Evolutionary conservation across 2,888 invertebrate genomes (phyloP).

Genomic region (Cancer borealis): DNA sequence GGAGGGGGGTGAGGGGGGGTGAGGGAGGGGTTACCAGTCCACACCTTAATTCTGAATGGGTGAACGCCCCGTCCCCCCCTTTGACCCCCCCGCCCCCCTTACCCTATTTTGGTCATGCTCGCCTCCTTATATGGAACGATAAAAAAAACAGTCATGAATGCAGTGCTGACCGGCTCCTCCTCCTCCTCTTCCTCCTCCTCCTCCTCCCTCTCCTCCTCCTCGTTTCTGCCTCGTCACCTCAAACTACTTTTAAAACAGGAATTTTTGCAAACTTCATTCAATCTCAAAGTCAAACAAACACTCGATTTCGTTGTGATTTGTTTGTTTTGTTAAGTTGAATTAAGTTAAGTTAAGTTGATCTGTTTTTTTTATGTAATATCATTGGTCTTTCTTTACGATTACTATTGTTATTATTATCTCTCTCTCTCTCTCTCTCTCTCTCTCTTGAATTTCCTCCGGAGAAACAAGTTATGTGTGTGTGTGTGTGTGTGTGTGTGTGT

Average conservation of each 20-base stretch:
- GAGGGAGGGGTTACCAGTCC: not conserved
- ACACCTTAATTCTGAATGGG: constrained; percentile 58
- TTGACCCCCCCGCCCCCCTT: constrained; percentile 1
- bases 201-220: not conserved
- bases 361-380: too few species aligned
- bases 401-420: not conserved
- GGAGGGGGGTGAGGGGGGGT: constrained; percentile 30
- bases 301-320: too few species aligned
- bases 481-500: not conserved
- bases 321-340: too few species aligned
- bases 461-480: not conserved
- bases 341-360: too few species aligned
- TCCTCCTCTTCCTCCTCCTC: constrained; percentile 40
- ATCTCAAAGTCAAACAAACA: not conserved
- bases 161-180: constrained; percentile 29
- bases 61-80: constrained; percentile 46
- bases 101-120: constrained; percentile 55
- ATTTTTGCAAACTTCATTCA: not conserved
- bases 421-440: constrained; percentile 32
- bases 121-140: constrained; percentile 61
- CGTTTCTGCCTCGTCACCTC: not conserved
- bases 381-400: not conserved
- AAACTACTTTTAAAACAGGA: constrained; percentile 27
- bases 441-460: not conserved
- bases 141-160: constrained; percentile 49